Base-by-base conservation (phyloP, 2,888 invertebrate genomes). In the Agrotis exclamationis region DNA sequence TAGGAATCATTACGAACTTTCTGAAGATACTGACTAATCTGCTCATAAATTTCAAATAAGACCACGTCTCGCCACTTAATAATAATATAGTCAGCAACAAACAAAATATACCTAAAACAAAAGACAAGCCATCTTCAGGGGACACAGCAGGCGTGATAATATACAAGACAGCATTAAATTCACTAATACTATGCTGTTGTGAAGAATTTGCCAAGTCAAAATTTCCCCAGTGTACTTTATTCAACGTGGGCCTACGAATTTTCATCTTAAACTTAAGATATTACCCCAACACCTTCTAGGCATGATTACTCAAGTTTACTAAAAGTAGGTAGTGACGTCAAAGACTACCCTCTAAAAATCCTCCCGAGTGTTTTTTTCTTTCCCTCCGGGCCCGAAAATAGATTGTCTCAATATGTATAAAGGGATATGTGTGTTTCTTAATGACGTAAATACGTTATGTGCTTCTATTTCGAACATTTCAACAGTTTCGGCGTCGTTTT, bases 161-260 rank as follows among this genome's bases (percentile, higher is more conserved):
- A 18, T 65, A 69, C 45, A 58, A 57, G 48, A 28, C 45, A 56
- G 54, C 20, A 45, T 51, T 78, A 74, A 73, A 80, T 65, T 56
- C 53, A 54, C 67, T 65, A 72, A 76, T 69, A 57, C 59, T 58
- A 51, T 53, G 63, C 70, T 48, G 67, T 63, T 54, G 47, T 63
- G 67, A 82, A 76, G 70, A 81, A 82, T 76, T 76, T 74, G 54
- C 56, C 22, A n/a, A 60, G 57, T 57, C 65, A 75, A 71, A 73
- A 73, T 76, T 79, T 76, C 84, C 71, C 79, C 9, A 24, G 80
- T 44, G 80, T 82, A 68, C 68, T 74, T 80, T 70, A 78, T 72
- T 78, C 53, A 64, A 39, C 65, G 60, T 39, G 51, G 24, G 59
- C 66, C 62, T 63, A 65, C 60, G 70, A 79, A 70, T 79, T 76